Evolutionary conservation across 2,888 invertebrate genomes (phyloP).

Genomic region (Limnephilus auricula): DNA sequence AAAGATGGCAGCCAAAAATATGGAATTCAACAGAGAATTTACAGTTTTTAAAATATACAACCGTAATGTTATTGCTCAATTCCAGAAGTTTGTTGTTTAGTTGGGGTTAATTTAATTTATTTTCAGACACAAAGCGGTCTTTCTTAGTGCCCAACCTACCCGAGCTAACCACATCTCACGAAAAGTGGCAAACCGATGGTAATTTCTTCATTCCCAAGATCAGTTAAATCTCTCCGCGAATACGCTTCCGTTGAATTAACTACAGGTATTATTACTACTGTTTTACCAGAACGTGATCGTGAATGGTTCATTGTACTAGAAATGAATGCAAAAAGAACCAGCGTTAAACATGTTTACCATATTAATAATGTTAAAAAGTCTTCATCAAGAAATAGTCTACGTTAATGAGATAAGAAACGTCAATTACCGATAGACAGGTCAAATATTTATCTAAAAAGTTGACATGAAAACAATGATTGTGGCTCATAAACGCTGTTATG

Average conservation of each 20-base stretch:
- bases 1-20: neutral
- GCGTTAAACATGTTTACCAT: neutral
- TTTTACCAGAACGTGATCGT: neutral
- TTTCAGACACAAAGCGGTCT: neutral
- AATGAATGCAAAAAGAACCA: neutral
- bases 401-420: neutral
- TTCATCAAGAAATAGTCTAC: neutral
- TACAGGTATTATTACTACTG: neutral
- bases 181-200: neutral
- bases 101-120: neutral
- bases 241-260: neutral
- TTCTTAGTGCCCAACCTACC: neutral
- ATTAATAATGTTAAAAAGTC: neutral
- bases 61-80: neutral
- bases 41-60: neutral
- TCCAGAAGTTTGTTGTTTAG: neutral
- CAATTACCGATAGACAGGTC: neutral
- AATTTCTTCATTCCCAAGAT: neutral
- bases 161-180: neutral
- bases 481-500: neutral
- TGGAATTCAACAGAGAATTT: neutral
- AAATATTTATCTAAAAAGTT: neutral
- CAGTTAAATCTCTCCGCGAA: neutral
- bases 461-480: neutral
- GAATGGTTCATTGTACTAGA: neutral